phyloP scores from a whole-genome alignment of 2,888 invertebrate species.

The Ptychoptera albimana region DNA sequence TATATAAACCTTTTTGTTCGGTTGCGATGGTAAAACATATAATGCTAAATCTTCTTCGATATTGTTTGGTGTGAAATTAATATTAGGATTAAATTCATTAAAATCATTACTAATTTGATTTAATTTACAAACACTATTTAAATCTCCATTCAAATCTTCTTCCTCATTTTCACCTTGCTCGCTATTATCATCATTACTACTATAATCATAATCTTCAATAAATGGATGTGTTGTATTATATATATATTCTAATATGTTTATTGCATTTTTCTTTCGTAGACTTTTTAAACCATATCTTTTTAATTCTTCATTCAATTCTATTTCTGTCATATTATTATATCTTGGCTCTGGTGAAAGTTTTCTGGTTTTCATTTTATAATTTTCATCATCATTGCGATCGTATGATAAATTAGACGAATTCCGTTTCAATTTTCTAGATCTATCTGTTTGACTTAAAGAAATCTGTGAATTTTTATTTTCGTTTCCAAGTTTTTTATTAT shows the following conservation, averaged over 20 bases:
- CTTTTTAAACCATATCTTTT: slow-evolving; percentile 50
- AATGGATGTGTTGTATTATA: slow-evolving; percentile 53
- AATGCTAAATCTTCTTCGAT: background rate
- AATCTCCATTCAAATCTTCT: slow-evolving; percentile 6
- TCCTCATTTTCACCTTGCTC: slow-evolving; percentile 8
- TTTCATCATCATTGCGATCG: slow-evolving; percentile 19
- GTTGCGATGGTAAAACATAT: slow-evolving; percentile 1
- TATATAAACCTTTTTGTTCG: background rate
- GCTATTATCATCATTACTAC: slow-evolving; percentile 6
- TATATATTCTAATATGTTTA: slow-evolving; percentile 45
- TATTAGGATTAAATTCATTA: slow-evolving; percentile 6
- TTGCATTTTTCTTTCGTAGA: slow-evolving; percentile 45
- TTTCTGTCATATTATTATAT: slow-evolving; percentile 39
- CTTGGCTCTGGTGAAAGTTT: slow-evolving; percentile 41
- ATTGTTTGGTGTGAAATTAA: background rate
- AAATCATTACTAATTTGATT: slow-evolving; percentile 8
- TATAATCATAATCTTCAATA: slow-evolving; percentile 21
- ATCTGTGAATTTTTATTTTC: too few species aligned
- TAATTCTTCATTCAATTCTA: slow-evolving; percentile 38
- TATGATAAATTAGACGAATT: background rate
- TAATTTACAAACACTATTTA: too few species aligned
- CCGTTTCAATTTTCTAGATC: too few species aligned
- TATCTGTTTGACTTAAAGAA: too few species aligned
- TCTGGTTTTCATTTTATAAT: slow-evolving; percentile 36
- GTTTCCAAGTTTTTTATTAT: too few species aligned